Evolutionary conservation across 1,140 invertebrate genomes (phyloP).

Genomic region (Helicoverpa armigera): DNA sequence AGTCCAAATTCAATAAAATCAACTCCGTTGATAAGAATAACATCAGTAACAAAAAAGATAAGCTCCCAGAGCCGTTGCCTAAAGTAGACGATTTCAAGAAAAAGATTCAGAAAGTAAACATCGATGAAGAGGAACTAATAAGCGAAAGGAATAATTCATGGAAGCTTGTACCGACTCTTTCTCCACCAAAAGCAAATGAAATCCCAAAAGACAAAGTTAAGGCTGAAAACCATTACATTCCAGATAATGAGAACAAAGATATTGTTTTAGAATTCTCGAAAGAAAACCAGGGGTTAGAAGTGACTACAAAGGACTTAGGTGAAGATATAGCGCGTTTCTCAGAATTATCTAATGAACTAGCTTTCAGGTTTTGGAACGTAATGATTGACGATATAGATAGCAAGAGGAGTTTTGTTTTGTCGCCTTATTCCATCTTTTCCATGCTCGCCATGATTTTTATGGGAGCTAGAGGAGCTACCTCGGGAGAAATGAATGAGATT

Average conservation of each 20-base stretch:
- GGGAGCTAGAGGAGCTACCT: slow-evolving; percentile 94
- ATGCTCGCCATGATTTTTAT: slow-evolving; percentile 95
- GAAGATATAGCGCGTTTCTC: slow-evolving; percentile 90
- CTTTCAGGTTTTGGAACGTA: slow-evolving; percentile 92
- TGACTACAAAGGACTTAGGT: slow-evolving; percentile 90
- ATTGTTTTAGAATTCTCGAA: slow-evolving; percentile 86
- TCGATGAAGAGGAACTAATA: slow-evolving; percentile 77
- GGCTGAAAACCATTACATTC: slow-evolving; percentile 63
- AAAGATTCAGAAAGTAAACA: slow-evolving; percentile 84
- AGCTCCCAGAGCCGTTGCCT: slow-evolving; percentile 59
- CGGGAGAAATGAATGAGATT: slow-evolving; percentile 95
- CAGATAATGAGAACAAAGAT: slow-evolving; percentile 71
- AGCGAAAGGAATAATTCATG: slow-evolving; percentile 80
- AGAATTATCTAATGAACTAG: slow-evolving; percentile 93
- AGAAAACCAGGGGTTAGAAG: slow-evolving; percentile 91
- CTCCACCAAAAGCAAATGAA: slow-evolving; percentile 74
- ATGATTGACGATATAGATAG: slow-evolving; percentile 90
- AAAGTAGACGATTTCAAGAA: slow-evolving; percentile 82
- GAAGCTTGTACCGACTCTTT: slow-evolving; percentile 82
- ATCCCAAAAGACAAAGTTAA: slow-evolving; percentile 74
- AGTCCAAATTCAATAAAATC: slow-evolving; percentile 38
- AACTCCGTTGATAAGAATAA: slow-evolving; percentile 24
- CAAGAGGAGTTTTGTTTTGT: slow-evolving; percentile 92
- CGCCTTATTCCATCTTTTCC: slow-evolving; percentile 94
- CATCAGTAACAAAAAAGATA: slow-evolving; percentile 54